Percentiles rank a stretch among this genome's conserved stretches.
phyloP scores from a whole-genome alignment of 2,888 invertebrate genomes.

The Trileptium ribeirensis region DNA sequence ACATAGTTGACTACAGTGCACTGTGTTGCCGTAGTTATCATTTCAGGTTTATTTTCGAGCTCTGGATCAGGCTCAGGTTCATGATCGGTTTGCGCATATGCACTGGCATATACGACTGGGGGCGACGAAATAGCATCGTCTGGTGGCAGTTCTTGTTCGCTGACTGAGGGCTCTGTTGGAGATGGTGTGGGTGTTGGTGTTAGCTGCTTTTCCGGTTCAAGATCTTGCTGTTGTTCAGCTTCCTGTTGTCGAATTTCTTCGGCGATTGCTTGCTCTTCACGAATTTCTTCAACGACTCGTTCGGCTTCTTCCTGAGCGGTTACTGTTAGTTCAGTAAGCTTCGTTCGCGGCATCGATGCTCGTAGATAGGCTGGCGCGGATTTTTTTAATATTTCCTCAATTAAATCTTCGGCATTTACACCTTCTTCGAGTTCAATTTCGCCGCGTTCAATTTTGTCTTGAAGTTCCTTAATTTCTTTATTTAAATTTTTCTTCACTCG shows the following conservation, averaged over 20 bases:
- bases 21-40: background rate
- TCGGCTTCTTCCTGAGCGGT: background rate
- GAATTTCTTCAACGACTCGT: slow-evolving; percentile 4
- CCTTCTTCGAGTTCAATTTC: background rate
- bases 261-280: background rate
- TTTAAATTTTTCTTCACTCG: background rate
- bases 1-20: background rate
- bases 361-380: background rate
- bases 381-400: background rate
- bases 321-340: background rate
- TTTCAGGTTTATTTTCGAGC: background rate
- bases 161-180: too few relatives aligned
- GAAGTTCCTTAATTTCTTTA: background rate
- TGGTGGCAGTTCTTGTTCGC: too few relatives aligned
- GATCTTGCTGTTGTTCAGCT: background rate
- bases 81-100: background rate
- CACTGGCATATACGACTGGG: background rate
- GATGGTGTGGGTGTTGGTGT: too few relatives aligned
- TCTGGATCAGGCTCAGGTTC: background rate
- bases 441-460: background rate
- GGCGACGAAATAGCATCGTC: background rate
- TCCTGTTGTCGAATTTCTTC: background rate
- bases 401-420: background rate
- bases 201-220: background rate
- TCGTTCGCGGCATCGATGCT: background rate